A percentile compares a stretch with the other conserved stretches of the same genome.
These are phyloP conservation scores for Lontra canadensis DNA, from an alignment of 2,113 vertebrate genomes.

Conservation along the genomic window DNA sequence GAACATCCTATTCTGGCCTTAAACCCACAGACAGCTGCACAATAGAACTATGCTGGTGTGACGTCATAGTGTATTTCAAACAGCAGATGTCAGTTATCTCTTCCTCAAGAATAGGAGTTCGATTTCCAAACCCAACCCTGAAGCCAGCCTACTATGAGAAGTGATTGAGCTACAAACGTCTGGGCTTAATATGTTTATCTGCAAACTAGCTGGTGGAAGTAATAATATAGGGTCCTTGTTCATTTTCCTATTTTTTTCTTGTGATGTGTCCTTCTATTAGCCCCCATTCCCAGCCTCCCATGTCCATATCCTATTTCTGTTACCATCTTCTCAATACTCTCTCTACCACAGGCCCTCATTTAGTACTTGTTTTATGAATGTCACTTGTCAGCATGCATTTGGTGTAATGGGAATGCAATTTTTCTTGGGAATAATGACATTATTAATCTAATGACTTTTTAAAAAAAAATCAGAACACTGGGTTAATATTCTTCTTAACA, in stretches of 20 bases:
- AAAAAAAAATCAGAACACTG: background rate
- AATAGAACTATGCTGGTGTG: background rate
- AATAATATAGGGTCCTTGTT: background rate
- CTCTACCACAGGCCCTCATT: background rate
- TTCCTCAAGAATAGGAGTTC: background rate
- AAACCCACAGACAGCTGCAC: background rate
- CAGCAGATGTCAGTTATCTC: background rate
- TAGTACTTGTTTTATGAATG: background rate
- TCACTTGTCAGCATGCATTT: background rate
- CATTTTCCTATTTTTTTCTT: background rate
- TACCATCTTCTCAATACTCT: background rate
- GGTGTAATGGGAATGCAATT: background rate
- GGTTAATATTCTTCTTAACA: background rate
- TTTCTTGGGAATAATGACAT: conserved; percentile 5
- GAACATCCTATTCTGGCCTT: background rate
- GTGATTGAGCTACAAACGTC: background rate
- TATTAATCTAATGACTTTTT: background rate
- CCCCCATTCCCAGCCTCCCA: accelerated
- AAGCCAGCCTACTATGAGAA: background rate
- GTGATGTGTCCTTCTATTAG: background rate
- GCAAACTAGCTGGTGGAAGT: background rate
- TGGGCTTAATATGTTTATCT: background rate
- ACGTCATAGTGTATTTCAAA: background rate
- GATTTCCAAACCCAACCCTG: background rate
- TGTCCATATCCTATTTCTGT: background rate